Evolutionary conservation across 2,113 vertebrate species (phyloP), one percentile per base, ranked within the genome.

Genomic region (Campylomormyrus numenius): DNA sequence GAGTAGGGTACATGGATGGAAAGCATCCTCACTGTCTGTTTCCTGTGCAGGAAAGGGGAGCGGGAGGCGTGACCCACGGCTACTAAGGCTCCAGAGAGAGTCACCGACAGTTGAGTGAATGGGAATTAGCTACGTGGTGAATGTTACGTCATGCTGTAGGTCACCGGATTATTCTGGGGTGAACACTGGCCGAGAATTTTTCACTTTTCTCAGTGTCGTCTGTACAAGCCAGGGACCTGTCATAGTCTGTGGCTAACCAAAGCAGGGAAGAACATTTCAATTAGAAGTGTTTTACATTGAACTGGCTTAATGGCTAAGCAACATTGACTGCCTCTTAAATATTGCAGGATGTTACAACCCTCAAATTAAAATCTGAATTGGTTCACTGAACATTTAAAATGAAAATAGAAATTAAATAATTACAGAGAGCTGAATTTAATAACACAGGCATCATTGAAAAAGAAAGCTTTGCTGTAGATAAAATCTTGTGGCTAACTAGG

Each of bases 41-140:
- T 90, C 91, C 92, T 91, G 42, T n/a, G 4, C 83, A 93, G 91
- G 89, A 92, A 90, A 85, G 66, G 91, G 58, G 42, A 88, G 62
- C 10, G 21, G 83, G 88, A 91, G 86, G 90, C 88, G 83, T 3
- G 52, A 80, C 66, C 45, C 50, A 56, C 19, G 0, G 24, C 39
- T 74, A 31, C 90, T 45, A 49, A 31, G 52, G 77, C 42, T 92
- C 56, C 53, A 62, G 74, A 31, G 89, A 77, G 90, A 91, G 91
- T 91, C 86, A 49, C 83, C 90, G 53, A 50, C 90, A 66, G 91
- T 89, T 87, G n/a, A 89, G 10, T 88, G 88, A 80, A 80, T 91
- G 86, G 56, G 49, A 46, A 74, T 52, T 89, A 80, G 89, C 27
- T 88, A 24, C 48, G 6, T 88, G 85, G 31, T 74, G 58, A 58